These are phyloP conservation scores for Anhinga anhinga DNA, from an alignment of 2,113 vertebrate genomes.

Conservation along the genomic window DNA sequence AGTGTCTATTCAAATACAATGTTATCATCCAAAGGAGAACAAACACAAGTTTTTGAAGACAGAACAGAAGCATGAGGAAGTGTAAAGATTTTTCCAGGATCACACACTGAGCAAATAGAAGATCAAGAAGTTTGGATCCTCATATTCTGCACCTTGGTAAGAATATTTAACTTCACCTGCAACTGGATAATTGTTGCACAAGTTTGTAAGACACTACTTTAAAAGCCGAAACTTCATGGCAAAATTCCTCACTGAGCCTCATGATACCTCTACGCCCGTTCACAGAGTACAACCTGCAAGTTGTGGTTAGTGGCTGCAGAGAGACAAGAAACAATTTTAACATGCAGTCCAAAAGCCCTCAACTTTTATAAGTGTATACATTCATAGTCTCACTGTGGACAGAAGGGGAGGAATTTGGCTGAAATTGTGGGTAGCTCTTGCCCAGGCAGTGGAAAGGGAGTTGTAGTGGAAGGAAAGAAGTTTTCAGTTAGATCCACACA, in stretches of 20 bases:
- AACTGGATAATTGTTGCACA: not conserved
- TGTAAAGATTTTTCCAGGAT: not conserved
- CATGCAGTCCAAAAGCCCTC: not conserved
- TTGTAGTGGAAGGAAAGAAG: not conserved
- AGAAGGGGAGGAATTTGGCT: not conserved
- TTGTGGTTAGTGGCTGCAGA: not conserved
- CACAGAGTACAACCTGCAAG: not conserved
- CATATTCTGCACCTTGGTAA: not conserved
- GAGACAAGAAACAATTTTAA: not conserved
- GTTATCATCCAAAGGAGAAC: not conserved
- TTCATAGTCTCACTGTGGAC: not conserved
- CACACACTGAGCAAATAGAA: not conserved
- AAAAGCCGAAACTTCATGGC: not conserved
- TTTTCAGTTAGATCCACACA: not conserved
- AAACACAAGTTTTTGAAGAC: not conserved
- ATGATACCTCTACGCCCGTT: not conserved
- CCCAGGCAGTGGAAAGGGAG: not conserved
- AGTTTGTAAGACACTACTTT: not conserved
- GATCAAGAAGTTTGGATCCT: not conserved
- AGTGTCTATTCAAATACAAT: slow-evolving; percentile 12
- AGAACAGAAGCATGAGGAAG: not conserved
- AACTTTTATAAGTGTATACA: not conserved
- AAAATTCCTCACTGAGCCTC: not conserved
- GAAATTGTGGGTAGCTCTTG: not conserved
- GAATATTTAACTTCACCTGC: not conserved